Conservation (phyloP, 2,113 vertebrate genomes). For the Hypomesus transpacificus region DNA sequence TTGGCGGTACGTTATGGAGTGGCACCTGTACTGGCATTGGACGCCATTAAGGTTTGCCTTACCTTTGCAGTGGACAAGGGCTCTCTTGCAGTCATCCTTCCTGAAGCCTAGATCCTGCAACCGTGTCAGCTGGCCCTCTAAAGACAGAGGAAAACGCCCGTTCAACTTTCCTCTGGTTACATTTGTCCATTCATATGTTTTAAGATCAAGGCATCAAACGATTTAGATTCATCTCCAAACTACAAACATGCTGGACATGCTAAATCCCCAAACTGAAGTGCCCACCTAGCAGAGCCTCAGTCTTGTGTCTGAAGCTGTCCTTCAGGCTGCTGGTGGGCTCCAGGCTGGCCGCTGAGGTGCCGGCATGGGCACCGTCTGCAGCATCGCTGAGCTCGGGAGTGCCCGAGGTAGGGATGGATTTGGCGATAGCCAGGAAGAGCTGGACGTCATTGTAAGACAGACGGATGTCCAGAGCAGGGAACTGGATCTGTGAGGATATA, state of each 20-base stretch:
- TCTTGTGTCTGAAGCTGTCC: conserved; percentile 57
- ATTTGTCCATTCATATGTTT: too few relatives aligned
- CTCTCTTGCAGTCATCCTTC: conserved; percentile 85
- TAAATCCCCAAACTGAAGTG: too few relatives aligned
- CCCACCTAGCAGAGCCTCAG: conserved; percentile 83
- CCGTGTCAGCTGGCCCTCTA: conserved; percentile 83
- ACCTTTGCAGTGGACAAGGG: conserved; percentile 86
- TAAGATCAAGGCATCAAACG: too few relatives aligned
- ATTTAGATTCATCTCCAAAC: too few relatives aligned
- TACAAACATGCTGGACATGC: too few relatives aligned
- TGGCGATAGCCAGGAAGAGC: conserved; percentile 92
- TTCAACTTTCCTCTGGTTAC: neutral
- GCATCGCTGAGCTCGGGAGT: conserved; percentile 28
- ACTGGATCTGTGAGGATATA: conserved; percentile 79
- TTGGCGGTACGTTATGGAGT: neutral
- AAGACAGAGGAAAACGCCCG: conserved; percentile 16
- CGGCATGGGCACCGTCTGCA: neutral
- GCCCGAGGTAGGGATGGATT: conserved; percentile 80
- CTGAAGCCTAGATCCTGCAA: conserved; percentile 89
- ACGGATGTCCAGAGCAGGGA: conserved; percentile 90
- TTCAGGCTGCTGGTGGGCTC: conserved; percentile 34
- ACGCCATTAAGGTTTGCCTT: conserved; percentile 15
- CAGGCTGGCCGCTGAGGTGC: conserved; percentile 17
- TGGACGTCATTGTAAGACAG: conserved; percentile 97
- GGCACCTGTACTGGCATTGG: too few relatives aligned